Conservation (phyloP, 2,888 invertebrate species). For the Sepioteuthis lessoniana region DNA sequence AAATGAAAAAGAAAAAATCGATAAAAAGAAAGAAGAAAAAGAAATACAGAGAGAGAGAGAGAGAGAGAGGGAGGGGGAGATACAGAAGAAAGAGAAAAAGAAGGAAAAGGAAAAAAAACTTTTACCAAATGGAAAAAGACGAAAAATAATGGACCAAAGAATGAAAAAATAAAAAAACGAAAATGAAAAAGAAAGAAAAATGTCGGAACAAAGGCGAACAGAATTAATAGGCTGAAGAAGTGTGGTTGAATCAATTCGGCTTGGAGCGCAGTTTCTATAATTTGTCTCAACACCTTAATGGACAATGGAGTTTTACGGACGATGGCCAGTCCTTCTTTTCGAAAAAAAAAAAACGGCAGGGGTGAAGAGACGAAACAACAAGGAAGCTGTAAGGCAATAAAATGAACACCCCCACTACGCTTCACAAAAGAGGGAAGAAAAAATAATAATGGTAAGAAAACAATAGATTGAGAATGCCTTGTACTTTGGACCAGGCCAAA, state of each 20-base stretch:
- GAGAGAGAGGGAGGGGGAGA: too few relatives aligned
- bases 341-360: not conserved
- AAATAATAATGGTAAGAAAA: not conserved
- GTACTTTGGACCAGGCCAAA: not conserved
- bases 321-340: not conserved
- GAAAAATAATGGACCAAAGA: not conserved
- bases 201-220: not conserved
- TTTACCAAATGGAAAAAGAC: not conserved
- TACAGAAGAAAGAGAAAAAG: too few relatives aligned
- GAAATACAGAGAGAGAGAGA: too few relatives aligned
- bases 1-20: too few relatives aligned
- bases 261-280: not conserved
- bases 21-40: too few relatives aligned
- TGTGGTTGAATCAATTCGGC: not conserved
- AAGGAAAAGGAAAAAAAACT: not conserved
- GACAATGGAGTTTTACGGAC: not conserved
- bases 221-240: not conserved
- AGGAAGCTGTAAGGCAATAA: conserved; percentile 14
- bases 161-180: too few relatives aligned
- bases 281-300: not conserved
- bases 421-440: not conserved
- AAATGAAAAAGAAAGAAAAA: not conserved
- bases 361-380: not conserved
- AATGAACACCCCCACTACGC: not conserved
- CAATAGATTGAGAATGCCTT: not conserved